A percentile compares a stretch with the other conserved stretches of the same genome.
These are phyloP conservation scores for Ennomos erosarius DNA, from an alignment of 2,888 invertebrate species.

Conservation along the genomic window DNA sequence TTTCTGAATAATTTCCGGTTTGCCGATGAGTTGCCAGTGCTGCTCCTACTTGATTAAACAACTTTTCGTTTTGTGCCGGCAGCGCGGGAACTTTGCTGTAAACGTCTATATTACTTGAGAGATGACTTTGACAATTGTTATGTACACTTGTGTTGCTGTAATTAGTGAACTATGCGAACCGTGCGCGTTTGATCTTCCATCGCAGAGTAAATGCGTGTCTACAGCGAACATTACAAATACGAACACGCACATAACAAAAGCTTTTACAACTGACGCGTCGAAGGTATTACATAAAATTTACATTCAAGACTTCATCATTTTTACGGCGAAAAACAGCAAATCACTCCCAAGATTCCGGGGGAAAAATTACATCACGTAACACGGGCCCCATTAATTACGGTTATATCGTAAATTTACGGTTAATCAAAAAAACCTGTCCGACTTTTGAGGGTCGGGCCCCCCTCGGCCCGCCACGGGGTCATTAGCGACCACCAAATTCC, in stretches of 20 bases:
- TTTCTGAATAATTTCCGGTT: constrained; percentile 48
- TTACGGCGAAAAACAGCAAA: constrained; percentile 50
- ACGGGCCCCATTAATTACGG: constrained; percentile 70
- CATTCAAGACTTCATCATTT: constrained; percentile 41
- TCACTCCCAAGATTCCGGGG: constrained; percentile 51
- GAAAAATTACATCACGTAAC: constrained; percentile 52
- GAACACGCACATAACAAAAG: constrained; percentile 13
- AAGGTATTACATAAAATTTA: constrained; percentile 35
- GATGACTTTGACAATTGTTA: constrained; percentile 20
- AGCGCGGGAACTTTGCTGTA: constrained; percentile 26
- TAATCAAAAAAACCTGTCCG: constrained; percentile 73
- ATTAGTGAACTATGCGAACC: constrained; percentile 8
- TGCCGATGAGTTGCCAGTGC: constrained; percentile 49
- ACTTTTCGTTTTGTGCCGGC: constrained; percentile 39
- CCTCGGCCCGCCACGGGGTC: constrained; percentile 50
- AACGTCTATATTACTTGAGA: constrained; percentile 22
- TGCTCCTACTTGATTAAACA: constrained; percentile 49
- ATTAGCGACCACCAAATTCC: constrained; percentile 66
- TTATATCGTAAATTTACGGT: constrained; percentile 68
- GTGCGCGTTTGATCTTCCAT: background rate
- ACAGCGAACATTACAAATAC: constrained; percentile 1
- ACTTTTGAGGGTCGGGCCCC: constrained; percentile 52
- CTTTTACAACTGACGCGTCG: constrained; percentile 10
- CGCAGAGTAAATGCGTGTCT: background rate
- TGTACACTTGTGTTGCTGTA: constrained; percentile 15